Evolutionary conservation across 2,113 vertebrate species (phyloP).

Genomic region (Datnioides undecimradiatus): DNA sequence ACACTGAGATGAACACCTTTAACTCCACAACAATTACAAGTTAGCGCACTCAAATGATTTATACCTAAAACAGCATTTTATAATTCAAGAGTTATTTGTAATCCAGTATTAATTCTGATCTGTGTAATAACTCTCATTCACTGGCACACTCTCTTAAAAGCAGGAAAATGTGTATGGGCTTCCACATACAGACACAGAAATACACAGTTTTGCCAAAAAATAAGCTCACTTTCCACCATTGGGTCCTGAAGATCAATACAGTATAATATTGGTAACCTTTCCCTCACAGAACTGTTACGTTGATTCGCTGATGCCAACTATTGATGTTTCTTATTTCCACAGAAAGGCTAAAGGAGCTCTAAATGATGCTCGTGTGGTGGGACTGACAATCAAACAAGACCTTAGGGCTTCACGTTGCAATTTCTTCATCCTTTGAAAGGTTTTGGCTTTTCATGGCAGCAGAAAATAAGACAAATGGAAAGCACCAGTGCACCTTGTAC

Average conservation of each 20-base stretch:
- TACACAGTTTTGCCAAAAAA: constrained; percentile 23
- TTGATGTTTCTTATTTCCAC: constrained; percentile 43
- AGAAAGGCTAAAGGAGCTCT: constrained; percentile 18
- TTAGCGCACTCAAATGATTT: too few species aligned
- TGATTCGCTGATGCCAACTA: constrained; percentile 33
- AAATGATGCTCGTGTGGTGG: constrained; percentile 7
- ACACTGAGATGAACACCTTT: not conserved
- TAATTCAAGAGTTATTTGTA: not conserved
- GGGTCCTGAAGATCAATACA: constrained; percentile 32
- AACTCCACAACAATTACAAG: not conserved
- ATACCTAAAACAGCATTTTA: not conserved
- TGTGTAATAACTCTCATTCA: too few species aligned
- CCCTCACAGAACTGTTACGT: constrained; percentile 8
- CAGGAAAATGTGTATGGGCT: not conserved
- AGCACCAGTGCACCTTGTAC: not conserved
- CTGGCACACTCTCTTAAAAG: too few species aligned
- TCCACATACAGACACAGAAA: not conserved
- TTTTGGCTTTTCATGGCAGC: constrained; percentile 12
- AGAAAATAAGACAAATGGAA: not conserved
- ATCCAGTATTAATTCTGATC: not conserved
- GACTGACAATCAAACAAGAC: constrained; percentile 34
- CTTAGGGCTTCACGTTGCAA: constrained; percentile 1
- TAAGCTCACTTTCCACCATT: not conserved
- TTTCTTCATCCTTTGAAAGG: constrained; percentile 7
- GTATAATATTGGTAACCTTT: constrained; percentile 32